A percentile compares a stretch with the other conserved stretches of the same genome.
These are phyloP conservation scores for Schizotus pectinicornis DNA, from an alignment of 2,888 invertebrate species.

Conservation along the genomic window DNA sequence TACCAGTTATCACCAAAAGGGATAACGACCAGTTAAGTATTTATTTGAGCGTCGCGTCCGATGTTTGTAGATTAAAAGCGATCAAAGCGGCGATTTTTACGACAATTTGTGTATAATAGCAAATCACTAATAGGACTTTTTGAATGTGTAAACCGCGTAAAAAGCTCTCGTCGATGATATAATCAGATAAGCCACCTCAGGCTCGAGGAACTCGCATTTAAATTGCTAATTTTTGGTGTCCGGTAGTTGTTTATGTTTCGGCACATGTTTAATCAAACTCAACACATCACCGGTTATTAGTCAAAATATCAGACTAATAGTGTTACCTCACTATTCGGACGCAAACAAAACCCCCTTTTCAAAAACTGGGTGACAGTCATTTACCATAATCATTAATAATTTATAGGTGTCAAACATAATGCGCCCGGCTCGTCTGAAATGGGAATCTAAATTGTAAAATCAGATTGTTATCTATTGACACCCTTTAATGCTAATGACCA, in stretches of 20 bases:
- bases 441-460: constrained; percentile 33
- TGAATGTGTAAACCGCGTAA: constrained; percentile 4
- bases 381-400: constrained; percentile 47
- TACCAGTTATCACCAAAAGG: too few relatives aligned
- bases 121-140: too few relatives aligned
- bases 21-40: too few relatives aligned
- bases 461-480: constrained; percentile 35
- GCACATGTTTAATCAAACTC: constrained; percentile 34
- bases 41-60: too few relatives aligned
- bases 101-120: too few relatives aligned
- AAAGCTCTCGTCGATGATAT: constrained; percentile 12
- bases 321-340: constrained; percentile 32
- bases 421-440: constrained; percentile 18
- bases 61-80: too few relatives aligned
- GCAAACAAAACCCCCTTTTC: constrained; percentile 39
- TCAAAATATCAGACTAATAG: constrained; percentile 35
- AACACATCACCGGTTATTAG: constrained; percentile 33
- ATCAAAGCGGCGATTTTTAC: too few relatives aligned
- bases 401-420: constrained; percentile 39
- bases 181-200: constrained; percentile 26
- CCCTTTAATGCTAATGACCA: constrained; percentile 27
- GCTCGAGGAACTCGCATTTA: constrained; percentile 21
- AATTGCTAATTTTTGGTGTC: constrained; percentile 34
- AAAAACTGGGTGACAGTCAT: constrained; percentile 44
- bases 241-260: constrained; percentile 40